Conservation (phyloP, 2,113 vertebrate genomes). For the Xenotilapia longispinis region DNA sequence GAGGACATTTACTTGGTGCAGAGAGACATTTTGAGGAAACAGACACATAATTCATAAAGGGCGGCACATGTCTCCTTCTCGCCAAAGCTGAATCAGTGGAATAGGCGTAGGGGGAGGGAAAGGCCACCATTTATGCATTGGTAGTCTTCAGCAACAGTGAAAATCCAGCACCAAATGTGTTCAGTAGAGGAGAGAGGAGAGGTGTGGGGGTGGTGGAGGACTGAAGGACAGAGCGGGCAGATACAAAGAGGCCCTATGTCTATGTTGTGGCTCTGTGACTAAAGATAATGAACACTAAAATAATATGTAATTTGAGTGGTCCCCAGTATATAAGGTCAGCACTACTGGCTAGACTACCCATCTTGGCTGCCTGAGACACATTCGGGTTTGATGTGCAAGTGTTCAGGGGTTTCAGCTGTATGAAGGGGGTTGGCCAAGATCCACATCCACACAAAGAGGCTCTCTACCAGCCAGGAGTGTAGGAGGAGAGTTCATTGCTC, state of each 20-base stretch:
- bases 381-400: constrained; percentile 37
- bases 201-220: neutral
- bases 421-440: constrained; percentile 32
- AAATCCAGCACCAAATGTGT: constrained; percentile 50
- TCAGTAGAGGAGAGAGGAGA: constrained; percentile 44
- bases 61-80: constrained; percentile 21
- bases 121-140: constrained; percentile 54
- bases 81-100: constrained; percentile 23
- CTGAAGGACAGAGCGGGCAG: constrained; percentile 35
- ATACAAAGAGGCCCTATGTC: constrained; percentile 63
- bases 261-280: constrained; percentile 13
- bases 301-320: constrained; percentile 52
- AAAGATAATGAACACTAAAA: constrained; percentile 59
- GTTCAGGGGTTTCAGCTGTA: constrained; percentile 33
- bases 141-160: constrained; percentile 57
- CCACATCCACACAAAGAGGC: constrained; percentile 57
- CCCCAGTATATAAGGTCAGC: constrained; percentile 32
- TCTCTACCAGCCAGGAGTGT: constrained; percentile 49
- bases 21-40: constrained; percentile 32
- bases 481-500: constrained; percentile 44
- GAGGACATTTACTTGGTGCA: neutral
- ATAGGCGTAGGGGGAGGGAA: constrained; percentile 11
- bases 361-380: constrained; percentile 29
- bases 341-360: neutral
- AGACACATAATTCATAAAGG: constrained; percentile 23